Conservation (phyloP, 2,888 invertebrate genomes). For the Julus scandinavius region DNA sequence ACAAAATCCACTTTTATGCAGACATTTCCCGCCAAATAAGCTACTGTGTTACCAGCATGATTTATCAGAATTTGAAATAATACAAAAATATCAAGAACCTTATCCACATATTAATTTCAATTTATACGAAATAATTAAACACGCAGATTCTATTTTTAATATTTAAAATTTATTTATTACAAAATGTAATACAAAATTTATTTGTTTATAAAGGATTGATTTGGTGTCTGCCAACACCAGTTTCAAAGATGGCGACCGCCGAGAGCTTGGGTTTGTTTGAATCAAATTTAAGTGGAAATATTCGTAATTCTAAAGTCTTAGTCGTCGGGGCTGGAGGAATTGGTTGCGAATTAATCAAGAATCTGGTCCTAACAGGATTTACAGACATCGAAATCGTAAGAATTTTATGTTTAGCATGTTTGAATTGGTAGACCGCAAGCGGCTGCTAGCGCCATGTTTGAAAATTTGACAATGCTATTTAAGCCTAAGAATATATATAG, state of each 20-base stretch:
- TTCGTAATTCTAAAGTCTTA: constrained; percentile 72
- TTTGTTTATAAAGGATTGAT: neutral
- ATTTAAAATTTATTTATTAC: too few relatives aligned
- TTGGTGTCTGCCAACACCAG: neutral
- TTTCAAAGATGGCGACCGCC: constrained; percentile 51
- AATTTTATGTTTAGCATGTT: constrained; percentile 61
- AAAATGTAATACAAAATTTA: neutral
- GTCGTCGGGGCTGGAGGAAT: constrained; percentile 98
- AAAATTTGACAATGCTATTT: constrained; percentile 20
- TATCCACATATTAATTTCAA: too few relatives aligned
- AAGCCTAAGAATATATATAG: neutral
- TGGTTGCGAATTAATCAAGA: constrained; percentile 98
- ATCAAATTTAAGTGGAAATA: constrained; percentile 29
- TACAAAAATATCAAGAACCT: too few relatives aligned
- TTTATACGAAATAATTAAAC: too few relatives aligned
- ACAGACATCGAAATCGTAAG: constrained; percentile 92
- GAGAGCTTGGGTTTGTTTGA: constrained; percentile 32
- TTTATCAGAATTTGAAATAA: too few relatives aligned
- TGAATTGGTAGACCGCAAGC: constrained; percentile 67
- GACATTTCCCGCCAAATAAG: neutral
- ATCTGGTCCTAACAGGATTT: constrained; percentile 94
- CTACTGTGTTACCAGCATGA: too few relatives aligned
- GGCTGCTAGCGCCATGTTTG: constrained; percentile 23
- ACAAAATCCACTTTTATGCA: neutral
- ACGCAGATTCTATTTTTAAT: too few relatives aligned